Evolutionary conservation across 2,113 vertebrate genomes (phyloP).

Genomic region (Chascanopsetta lugubris): DNA sequence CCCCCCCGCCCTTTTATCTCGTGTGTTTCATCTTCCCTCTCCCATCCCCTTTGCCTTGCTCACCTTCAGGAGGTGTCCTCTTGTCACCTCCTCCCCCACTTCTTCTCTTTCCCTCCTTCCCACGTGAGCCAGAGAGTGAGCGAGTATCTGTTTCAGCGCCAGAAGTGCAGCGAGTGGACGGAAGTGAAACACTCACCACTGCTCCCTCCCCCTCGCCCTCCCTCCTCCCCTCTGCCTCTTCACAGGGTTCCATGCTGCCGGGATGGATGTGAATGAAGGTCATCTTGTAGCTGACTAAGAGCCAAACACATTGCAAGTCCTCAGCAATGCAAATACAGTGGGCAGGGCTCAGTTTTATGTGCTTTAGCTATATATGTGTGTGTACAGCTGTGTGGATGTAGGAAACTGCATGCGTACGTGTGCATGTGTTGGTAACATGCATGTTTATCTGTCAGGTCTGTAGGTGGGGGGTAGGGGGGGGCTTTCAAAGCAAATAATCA

Average conservation of each 20-base stretch:
- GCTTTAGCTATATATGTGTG: constrained; percentile 41
- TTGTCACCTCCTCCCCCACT: constrained; percentile 7
- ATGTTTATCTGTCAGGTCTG: constrained; percentile 11
- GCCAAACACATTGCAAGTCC: constrained; percentile 53
- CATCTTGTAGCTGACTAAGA: constrained; percentile 57
- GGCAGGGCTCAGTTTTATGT: constrained; percentile 38
- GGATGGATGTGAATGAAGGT: constrained; percentile 67
- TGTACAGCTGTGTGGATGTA: constrained; percentile 63
- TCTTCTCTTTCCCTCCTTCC: constrained; percentile 25
- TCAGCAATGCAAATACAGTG: constrained; percentile 56
- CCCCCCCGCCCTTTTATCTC: background rate
- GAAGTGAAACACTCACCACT: constrained; percentile 39
- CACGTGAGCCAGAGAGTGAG: constrained; percentile 28
- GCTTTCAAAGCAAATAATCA: too few species aligned
- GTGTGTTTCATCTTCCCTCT: constrained; percentile 3
- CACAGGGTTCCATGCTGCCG: constrained; percentile 53
- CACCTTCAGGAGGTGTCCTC: constrained; percentile 55
- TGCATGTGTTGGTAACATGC: constrained; percentile 12
- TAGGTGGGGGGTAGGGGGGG: too few species aligned
- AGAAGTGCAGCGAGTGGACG: constrained; percentile 53
- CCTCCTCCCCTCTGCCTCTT: constrained; percentile 23
- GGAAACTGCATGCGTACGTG: constrained; percentile 13
- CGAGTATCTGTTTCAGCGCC: constrained; percentile 64
- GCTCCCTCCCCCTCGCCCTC: too few species aligned
- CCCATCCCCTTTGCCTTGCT: constrained; percentile 33